phyloP scores from a whole-genome alignment of 64 coral and sea anemone genomes.

The Pocillopora verrucosa region DNA sequence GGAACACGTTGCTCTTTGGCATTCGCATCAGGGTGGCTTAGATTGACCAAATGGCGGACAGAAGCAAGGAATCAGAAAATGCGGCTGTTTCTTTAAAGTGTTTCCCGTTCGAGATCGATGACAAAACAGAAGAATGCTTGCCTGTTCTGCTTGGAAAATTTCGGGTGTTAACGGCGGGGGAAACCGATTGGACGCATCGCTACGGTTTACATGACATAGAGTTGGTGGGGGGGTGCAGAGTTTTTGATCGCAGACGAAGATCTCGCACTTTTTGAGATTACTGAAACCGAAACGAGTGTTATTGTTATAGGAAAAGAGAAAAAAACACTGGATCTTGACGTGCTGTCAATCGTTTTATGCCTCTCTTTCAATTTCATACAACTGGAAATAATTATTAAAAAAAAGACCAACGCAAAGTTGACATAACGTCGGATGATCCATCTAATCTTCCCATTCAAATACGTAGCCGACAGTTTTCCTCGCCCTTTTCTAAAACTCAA shows the following conservation, averaged over 20 bases:
- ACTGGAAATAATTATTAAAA: no score
- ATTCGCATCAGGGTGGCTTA: not conserved
- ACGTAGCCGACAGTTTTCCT: no score
- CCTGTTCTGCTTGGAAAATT: not conserved
- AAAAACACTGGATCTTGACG: no score
- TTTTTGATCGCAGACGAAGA: not conserved
- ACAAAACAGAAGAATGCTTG: not conserved
- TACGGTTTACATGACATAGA: not conserved
- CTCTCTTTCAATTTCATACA: no score
- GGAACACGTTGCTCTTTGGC: slow-evolving; percentile 4
- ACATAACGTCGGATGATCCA: no score
- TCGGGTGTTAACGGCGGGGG: not conserved
- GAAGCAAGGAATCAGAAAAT: not conserved
- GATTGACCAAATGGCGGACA: not conserved
- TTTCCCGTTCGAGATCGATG: slow-evolving; percentile 1
- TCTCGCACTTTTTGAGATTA: not conserved
- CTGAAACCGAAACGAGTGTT: slow-evolving; percentile 1
- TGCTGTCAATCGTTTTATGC: no score
- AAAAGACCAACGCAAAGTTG: no score
- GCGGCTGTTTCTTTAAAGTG: not conserved
- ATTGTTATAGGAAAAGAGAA: not conserved
- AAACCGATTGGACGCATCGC: not conserved
- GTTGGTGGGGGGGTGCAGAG: not conserved
- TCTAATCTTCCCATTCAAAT: no score
- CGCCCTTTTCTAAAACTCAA: no score